Conservation (phyloP, 1,140 invertebrate species). For the Dreissena polymorpha region DNA sequence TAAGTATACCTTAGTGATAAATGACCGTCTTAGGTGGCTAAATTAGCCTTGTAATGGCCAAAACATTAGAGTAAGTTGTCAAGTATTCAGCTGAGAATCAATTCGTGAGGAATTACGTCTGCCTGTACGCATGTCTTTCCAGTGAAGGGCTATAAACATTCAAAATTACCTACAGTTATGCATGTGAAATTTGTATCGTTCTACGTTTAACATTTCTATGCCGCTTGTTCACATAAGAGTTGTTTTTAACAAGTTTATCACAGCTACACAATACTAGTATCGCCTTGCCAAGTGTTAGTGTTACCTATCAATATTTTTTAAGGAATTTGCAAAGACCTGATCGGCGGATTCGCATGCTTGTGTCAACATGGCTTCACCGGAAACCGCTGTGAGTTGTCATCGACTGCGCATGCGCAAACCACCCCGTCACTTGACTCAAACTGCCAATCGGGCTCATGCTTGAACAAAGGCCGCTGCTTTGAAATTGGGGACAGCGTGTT, state of each 20-base stretch:
- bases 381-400: slow-evolving; percentile 17
- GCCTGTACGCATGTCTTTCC: neutral
- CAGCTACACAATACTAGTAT: neutral
- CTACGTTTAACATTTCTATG: neutral
- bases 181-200: neutral
- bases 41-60: too few relatives aligned
- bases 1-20: too few relatives aligned
- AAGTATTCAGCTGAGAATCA: too few relatives aligned
- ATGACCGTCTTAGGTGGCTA: too few relatives aligned
- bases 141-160: neutral
- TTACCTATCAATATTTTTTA: neutral
- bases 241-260: neutral
- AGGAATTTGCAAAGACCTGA: slow-evolving; percentile 40
- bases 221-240: neutral
- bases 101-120: too few relatives aligned
- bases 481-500: slow-evolving; percentile 13
- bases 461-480: slow-evolving; percentile 27
- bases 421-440: slow-evolving; percentile 7
- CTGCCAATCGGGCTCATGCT: slow-evolving; percentile 13
- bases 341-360: slow-evolving; percentile 24
- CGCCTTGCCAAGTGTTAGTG: neutral
- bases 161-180: neutral
- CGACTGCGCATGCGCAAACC: neutral
- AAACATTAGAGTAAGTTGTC: too few relatives aligned
- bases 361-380: slow-evolving; percentile 27